Evolutionary conservation across 2,888 invertebrate species (phyloP).

Genomic region (Sphaeridia pumilis): DNA sequence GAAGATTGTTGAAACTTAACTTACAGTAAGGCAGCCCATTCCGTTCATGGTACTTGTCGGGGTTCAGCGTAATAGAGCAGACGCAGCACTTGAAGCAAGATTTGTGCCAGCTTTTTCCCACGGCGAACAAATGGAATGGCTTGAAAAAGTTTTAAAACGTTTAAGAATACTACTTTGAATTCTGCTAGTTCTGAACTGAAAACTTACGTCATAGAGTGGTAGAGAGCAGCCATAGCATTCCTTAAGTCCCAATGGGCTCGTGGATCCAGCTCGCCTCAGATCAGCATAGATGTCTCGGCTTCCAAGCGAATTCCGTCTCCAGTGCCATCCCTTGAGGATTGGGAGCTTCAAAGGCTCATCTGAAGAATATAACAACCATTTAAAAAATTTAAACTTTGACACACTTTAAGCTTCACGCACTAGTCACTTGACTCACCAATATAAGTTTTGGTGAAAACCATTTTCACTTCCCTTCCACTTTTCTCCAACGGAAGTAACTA

Average conservation of each 20-base stretch:
- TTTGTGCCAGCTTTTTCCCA: conserved; percentile 16
- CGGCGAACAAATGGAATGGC: conserved; percentile 13
- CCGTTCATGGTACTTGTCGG: conserved; percentile 13
- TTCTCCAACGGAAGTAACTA: too few species aligned
- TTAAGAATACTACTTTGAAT: too few species aligned
- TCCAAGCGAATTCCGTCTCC: conserved; percentile 12
- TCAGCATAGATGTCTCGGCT: conserved; percentile 12
- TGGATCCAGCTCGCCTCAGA: conserved; percentile 9
- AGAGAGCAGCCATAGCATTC: conserved; percentile 14
- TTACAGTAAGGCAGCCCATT: conserved; percentile 14
- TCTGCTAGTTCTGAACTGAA: too few species aligned
- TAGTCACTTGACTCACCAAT: conserved; percentile 13
- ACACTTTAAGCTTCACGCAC: too few species aligned
- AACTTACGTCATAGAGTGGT: conserved; percentile 11
- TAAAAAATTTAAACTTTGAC: too few species aligned
- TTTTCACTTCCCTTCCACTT: too few species aligned
- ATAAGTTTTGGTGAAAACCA: conserved; percentile 16
- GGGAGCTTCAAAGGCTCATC: conserved; percentile 14
- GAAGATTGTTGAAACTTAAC: conserved; percentile 11
- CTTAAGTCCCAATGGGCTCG: conserved; percentile 10
- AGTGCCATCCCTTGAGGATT: conserved; percentile 14
- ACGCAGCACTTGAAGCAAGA: conserved; percentile 11
- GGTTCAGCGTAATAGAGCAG: conserved; percentile 3
- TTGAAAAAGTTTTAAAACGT: neutral
- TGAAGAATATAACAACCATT: too few species aligned